Base-by-base conservation (phyloP, 2,113 vertebrate genomes). In the Psephotus haematonotus region DNA sequence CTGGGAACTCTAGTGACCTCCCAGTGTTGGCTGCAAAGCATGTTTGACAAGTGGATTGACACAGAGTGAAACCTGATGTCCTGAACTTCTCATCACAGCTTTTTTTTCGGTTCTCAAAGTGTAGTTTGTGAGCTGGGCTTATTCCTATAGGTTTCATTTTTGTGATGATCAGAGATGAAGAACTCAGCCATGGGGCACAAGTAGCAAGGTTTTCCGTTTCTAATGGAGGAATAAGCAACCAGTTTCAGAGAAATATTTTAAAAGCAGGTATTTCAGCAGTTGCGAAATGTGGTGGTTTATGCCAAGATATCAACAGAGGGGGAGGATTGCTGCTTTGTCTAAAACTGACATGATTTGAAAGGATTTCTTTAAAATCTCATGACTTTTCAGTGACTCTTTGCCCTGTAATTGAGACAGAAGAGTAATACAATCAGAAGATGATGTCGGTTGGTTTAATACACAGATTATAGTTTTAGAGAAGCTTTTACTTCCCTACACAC, bases 401-500 rank as follows among this genome's bases (percentile, higher is more conserved):
- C 59, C 33, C 78, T 92, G 44, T 75, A 95, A 90, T 59, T 84
- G 65, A 71, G 93, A 88, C 63, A 70, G 62, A 95, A 60, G 55
- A 67, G 14, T 82, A 90, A 82, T 83, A 92, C 77, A 88, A 67
- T 77, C 70, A 79, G 69, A 90, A 82, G 82, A 72, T 14, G 11
- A 59, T 85, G 39, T 7, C 2, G 4, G 37, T 70, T 80, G 69
- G 67, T 70, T 59, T 71, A 64, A 65, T 64, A 74, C 35, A n/a
- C n/a, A 53, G 92, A 63, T 63, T 82, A 53, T 49, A 50, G 44
- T 68, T 68, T 94, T 78, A 88, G 90, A 85, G 43, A 86, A 95
- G 53, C 47, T 29, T 85, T 94, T 81, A 87, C 85, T 92, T 92
- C 41, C 67, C 82, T 90, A 13, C 35, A 43, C 46, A 52, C 59